phyloP scores from a whole-genome alignment of 1,140 invertebrate genomes.

The Phymorhynchus buccinoides region DNA sequence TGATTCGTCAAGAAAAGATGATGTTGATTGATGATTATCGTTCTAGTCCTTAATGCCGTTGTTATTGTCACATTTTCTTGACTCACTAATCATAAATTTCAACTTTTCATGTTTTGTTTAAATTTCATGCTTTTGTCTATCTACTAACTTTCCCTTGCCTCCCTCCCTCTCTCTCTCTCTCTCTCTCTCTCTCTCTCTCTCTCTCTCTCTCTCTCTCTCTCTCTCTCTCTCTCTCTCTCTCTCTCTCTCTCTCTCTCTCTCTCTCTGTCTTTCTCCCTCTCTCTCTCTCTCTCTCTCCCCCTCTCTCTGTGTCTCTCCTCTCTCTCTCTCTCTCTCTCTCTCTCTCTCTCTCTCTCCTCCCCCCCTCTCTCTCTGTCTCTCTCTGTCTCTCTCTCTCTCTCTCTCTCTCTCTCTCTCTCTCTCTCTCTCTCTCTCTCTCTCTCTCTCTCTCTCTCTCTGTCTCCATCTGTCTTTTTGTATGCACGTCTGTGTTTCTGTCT shows the following conservation, averaged over 20 bases:
- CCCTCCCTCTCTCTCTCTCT: not conserved
- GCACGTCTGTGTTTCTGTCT: too few relatives aligned
- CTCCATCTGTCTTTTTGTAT: too few relatives aligned
- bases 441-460: slow-evolving; percentile 20
- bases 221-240: not conserved
- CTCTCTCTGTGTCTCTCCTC: not conserved
- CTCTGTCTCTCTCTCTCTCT: slow-evolving; percentile 18
- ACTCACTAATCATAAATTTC: slow-evolving; percentile 23
- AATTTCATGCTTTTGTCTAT: not conserved
- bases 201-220: slow-evolving; percentile 7
- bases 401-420: slow-evolving; percentile 28
- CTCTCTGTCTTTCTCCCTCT: not conserved
- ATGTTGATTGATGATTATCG: not conserved
- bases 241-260: too few relatives aligned
- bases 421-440: slow-evolving; percentile 14
- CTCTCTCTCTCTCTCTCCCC: not conserved
- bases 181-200: not conserved
- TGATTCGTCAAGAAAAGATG: too few relatives aligned
- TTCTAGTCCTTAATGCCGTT: not conserved
- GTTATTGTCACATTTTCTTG: not conserved
- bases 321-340: not conserved
- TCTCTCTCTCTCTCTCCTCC: not conserved
- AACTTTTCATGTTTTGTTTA: too few relatives aligned
- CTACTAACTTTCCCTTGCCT: not conserved
- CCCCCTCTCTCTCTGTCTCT: not conserved